Base-by-base conservation (phyloP, 2,113 vertebrate genomes). In the Caracal caracal region DNA sequence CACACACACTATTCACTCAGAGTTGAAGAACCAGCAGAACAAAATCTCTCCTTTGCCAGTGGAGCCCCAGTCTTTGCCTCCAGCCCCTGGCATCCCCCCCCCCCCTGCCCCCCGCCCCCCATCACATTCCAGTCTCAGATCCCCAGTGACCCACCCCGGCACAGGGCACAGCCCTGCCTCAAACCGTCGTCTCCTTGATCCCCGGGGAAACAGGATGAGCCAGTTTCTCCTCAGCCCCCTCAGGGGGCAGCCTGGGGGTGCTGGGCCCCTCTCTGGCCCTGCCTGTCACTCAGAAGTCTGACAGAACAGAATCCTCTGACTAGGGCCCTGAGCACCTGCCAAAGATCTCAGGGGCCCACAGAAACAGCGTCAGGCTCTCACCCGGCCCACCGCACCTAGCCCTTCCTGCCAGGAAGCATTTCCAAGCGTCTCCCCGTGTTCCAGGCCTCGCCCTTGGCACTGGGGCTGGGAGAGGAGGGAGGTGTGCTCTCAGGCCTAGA, bases 121-220 rank as follows among this genome's bases (percentile, higher is more conserved):
- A 80, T 93, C 95, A 97, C 94, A 97, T 98, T 97, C 96, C 92
- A 94, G 73, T 76, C 88, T 96, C 80, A 6, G 90, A 73, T 94
- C 94, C 94, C 43, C 93, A 51, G 93, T 89, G 96, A 96, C 93
- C 95, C 95, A 90, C 84, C 76, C n/a, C 30, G 65, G 90, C 93
- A 75, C 75, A 73, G 95, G 94, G 94, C 91, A 94, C 79, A 63
- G 73, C 90, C 89, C 93, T 30, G 93, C 88, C 81, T 71, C 24
- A 35, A 66, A 73, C 24, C 1, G 53, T 56, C 6, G 28, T 40
- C 53, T 82, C 80, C 49, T 91, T 66, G 68, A 73, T 94, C 91
- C 91, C 89, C 4, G 8, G 90, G 95, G 96, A 98, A 97, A 96
- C 93, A 96, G 94, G 94, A 91, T 33, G 17, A 97, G 97, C 97